Evolutionary conservation across 2,113 vertebrate species (phyloP), one percentile per base, ranked within the genome.

Genomic region (Apeltes quadracus): DNA sequence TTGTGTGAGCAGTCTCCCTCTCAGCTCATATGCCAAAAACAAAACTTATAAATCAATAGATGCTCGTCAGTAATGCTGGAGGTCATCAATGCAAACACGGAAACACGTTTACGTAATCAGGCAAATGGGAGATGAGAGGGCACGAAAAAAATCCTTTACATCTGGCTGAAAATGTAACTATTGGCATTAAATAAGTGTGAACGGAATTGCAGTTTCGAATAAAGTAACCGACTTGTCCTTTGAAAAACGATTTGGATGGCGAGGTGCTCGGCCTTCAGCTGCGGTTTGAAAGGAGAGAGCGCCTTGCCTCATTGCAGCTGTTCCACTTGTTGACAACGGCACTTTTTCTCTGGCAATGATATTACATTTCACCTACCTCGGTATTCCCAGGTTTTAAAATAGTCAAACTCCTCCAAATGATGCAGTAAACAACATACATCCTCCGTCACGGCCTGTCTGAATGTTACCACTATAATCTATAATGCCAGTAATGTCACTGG

Each of bases 311-410:
- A 7, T 71, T 76, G 85, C 91, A 92, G 88, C 88, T 92, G 91
- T 82, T 81, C 74, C 48, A 63, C 72, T 76, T 41, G 59, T 75
- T 82, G 73, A 82, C 84, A 51, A 15, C 56, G 44, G 56, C 68
- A 59, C 79, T 67, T 83, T 78, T 87, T 72, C 75, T 87, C 53
- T 69, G 73, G 79, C 58, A 69, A n/a, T 34, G 67, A 85, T 89
- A 91, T 92, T 85, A 87, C 65, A 86, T 91, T 90, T 90, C 84
- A 83, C 76, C 83, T 83, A 88, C 84, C 87, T 82, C 84, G 81
- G 79, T 80, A 59, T 54, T 69, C 63, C 22, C 22, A 0, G 14
- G 51, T 86, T 89, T 88, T 88, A 88, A 89, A 91, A 92, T 88
- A 90, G 87, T 69, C 61, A 68, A 65, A 88, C 88, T 83, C 71